Evolutionary conservation across 2,113 vertebrate genomes (phyloP).

Genomic region (Tachycineta bicolor): DNA sequence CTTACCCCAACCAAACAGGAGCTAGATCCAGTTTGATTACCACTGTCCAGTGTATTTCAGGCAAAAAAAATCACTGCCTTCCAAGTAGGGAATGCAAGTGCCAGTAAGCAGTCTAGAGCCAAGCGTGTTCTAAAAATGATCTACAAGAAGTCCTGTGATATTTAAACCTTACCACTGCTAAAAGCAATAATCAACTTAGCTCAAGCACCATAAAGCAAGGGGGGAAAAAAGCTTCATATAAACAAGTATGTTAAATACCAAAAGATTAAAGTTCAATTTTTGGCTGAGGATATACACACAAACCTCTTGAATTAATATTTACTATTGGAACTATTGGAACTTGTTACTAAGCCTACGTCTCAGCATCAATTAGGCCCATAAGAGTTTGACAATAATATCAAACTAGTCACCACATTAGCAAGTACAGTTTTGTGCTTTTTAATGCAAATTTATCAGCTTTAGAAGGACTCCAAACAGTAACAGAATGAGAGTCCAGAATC

Average conservation of each 20-base stretch:
- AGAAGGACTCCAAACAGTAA: not conserved
- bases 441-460: not conserved
- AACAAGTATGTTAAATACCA: not conserved
- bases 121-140: not conserved
- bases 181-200: not conserved
- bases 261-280: not conserved
- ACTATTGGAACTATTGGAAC: not conserved
- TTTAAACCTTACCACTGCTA: not conserved
- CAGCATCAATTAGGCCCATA: not conserved
- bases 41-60: not conserved
- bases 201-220: not conserved
- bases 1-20: not conserved
- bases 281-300: not conserved
- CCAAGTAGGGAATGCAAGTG: not conserved
- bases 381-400: not conserved
- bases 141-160: not conserved
- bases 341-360: not conserved
- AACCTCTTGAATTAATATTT: not conserved
- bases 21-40: not conserved
- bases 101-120: not conserved
- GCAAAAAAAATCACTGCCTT: not conserved
- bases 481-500: not conserved
- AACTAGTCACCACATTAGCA: not conserved
- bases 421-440: not conserved
- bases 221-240: not conserved